A percentile compares a stretch with the other conserved stretches of the same genome.
phyloP scores from a whole-genome alignment of 2,113 vertebrate species.

The Edolisoma coerulescens region DNA sequence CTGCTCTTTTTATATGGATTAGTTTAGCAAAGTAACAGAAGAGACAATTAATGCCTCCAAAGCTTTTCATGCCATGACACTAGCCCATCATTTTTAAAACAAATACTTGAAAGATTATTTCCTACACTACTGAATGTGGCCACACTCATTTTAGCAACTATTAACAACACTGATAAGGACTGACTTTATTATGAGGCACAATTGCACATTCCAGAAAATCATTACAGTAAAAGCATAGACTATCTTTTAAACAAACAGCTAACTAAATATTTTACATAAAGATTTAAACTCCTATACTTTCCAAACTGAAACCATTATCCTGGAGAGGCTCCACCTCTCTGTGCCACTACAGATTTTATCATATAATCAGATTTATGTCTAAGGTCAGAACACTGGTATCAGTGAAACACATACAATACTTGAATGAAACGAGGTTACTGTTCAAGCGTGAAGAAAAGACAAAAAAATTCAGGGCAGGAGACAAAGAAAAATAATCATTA shows the following conservation, averaged over 20 bases:
- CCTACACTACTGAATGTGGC: background rate
- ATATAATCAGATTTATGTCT: background rate
- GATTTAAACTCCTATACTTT: background rate
- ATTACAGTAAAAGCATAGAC: background rate
- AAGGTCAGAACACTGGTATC: background rate
- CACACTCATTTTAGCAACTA: background rate
- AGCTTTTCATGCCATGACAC: slow-evolving; percentile 71
- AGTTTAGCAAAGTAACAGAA: slow-evolving; percentile 78
- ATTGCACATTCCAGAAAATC: background rate
- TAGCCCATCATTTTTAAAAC: slow-evolving; percentile 53
- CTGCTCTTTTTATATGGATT: slow-evolving; percentile 89
- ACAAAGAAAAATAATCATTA: background rate
- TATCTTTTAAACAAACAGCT: background rate
- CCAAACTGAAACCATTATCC: background rate
- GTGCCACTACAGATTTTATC: background rate
- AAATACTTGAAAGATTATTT: slow-evolving; percentile 38
- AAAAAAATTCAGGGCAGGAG: background rate
- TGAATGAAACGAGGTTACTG: background rate
- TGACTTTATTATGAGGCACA: background rate
- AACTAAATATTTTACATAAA: background rate
- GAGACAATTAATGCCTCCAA: slow-evolving; percentile 80
- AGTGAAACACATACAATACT: background rate
- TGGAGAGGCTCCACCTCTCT: background rate
- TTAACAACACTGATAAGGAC: background rate
- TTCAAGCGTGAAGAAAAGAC: background rate